Conservation (phyloP, 2,888 invertebrate genomes). For the Monoplex corrugatus region DNA sequence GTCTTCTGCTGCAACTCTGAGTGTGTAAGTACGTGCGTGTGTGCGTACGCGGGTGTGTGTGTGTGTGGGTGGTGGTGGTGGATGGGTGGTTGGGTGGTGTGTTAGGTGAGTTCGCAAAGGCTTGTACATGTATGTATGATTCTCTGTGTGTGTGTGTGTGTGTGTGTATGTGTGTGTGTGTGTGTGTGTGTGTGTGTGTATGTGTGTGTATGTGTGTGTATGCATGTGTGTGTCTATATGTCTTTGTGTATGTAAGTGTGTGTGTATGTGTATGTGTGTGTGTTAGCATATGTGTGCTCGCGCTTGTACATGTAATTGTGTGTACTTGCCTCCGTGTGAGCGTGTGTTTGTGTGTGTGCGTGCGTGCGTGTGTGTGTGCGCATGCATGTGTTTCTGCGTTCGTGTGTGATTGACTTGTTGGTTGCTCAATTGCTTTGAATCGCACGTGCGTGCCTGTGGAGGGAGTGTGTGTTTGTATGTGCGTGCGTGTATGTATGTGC, state of each 20-base stretch:
- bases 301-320: neutral
- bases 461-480: neutral
- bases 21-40: neutral
- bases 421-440: too few species aligned
- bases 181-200: neutral
- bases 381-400: neutral
- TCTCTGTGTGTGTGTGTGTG: neutral
- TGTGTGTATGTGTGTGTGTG: neutral
- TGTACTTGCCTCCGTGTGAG: neutral
- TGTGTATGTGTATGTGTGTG: neutral
- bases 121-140: neutral
- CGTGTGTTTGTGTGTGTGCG: neutral
- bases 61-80: neutral
- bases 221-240: neutral
- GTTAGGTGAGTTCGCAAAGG: neutral
- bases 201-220: neutral
- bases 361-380: neutral
- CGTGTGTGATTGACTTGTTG: neutral
- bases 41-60: neutral
- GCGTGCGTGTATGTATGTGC: neutral
- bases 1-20: too few species aligned
- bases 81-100: neutral
- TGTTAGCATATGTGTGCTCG: neutral
- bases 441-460: neutral
- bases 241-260: neutral